Conservation (phyloP, 2,797 vertebrate species). For the Oreonectes daqikongensis region DNA sequence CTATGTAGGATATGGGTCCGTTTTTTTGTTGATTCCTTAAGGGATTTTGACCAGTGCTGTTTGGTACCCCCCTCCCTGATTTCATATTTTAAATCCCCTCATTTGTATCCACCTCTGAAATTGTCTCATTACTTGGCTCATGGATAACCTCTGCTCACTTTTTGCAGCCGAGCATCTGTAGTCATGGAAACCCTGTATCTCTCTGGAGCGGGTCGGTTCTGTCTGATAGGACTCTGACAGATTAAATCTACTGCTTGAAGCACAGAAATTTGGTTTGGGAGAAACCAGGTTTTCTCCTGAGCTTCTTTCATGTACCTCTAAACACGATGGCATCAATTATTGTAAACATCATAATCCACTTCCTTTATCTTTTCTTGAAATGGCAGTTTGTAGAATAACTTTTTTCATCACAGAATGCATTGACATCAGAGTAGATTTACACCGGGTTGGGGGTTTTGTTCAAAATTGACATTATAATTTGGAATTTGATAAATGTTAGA, state of each 20-base stretch:
- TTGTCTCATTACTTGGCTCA: background rate
- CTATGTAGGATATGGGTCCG: slow-evolving; percentile 17
- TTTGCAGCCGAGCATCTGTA: slow-evolving; percentile 19
- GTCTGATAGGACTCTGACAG: slow-evolving; percentile 23
- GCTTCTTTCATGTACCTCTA: background rate
- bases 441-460: background rate
- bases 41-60: background rate
- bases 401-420: background rate
- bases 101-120: slow-evolving; percentile 4
- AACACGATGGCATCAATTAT: too few species aligned
- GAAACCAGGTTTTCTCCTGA: background rate
- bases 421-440: background rate
- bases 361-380: too few species aligned
- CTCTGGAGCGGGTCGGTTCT: slow-evolving; percentile 1
- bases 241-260: background rate
- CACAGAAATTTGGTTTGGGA: background rate
- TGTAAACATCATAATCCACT: too few species aligned
- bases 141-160: slow-evolving; percentile 23
- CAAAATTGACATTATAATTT: too few species aligned
- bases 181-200: slow-evolving; percentile 36
- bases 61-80: background rate
- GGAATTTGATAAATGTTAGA: too few species aligned
- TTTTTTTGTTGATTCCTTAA: background rate
- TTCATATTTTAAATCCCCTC: background rate
- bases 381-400: too few species aligned